A percentile compares a stretch with the other conserved stretches of the same genome.
These are phyloP conservation scores for Ochropacha duplaris DNA, from an alignment of 2,888 invertebrate genomes.

Conservation along the genomic window DNA sequence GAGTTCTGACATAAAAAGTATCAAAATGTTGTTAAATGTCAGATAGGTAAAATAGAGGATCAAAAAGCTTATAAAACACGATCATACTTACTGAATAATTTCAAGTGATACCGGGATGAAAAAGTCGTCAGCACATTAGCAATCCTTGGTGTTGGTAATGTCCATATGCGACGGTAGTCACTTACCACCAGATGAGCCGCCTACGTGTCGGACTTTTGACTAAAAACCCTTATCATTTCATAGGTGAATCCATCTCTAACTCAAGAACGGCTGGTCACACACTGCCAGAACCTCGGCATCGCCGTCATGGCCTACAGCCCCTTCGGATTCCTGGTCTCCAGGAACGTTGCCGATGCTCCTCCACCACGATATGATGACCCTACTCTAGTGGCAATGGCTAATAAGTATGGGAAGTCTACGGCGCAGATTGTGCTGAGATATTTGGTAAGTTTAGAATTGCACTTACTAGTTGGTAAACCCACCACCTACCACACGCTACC, in stretches of 20 bases:
- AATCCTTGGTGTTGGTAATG: no score
- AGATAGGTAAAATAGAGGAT: no score
- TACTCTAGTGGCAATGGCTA: conserved; percentile 78
- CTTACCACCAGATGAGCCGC: no score
- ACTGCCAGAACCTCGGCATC: conserved; percentile 85
- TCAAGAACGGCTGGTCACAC: conserved; percentile 86
- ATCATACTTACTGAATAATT: no score
- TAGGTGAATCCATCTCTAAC: conserved; percentile 86
- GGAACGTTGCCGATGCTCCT: conserved; percentile 45
- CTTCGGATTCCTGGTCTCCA: conserved; percentile 76
- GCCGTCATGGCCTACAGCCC: conserved; percentile 89
- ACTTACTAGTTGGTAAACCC: no score
- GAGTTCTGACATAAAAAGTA: no score
- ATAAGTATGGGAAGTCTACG: conserved; percentile 85
- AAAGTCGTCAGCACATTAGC: no score
- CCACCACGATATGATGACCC: conserved; percentile 81
- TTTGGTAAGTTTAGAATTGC: conserved; percentile 74
- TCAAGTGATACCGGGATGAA: not conserved
- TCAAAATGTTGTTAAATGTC: no score
- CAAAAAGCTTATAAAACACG: no score
- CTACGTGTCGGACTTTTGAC: no score
- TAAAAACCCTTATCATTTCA: conserved; percentile 45
- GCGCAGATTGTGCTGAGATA: conserved; percentile 86
- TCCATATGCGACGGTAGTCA: no score
- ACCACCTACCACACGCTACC: no score